Evolutionary conservation across 2,113 vertebrate species (phyloP).

Genomic region (Potamarius usumacintae): DNA sequence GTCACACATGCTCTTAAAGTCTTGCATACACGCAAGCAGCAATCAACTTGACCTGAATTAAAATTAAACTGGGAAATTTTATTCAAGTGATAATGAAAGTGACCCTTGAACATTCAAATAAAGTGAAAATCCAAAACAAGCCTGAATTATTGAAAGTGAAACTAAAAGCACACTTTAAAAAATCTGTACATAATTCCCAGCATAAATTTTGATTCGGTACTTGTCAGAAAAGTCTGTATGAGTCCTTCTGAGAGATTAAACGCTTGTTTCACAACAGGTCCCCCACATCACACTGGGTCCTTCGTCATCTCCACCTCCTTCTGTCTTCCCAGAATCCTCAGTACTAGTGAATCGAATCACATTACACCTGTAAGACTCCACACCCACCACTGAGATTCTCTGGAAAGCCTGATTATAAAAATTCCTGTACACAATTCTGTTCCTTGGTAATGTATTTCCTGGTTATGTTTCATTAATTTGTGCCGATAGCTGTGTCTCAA

Average conservation of each 20-base stretch:
- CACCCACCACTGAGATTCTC: background rate
- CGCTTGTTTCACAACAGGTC: background rate
- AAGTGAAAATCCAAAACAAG: background rate
- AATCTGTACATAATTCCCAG: background rate
- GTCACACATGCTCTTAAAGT: background rate
- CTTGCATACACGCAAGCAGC: background rate
- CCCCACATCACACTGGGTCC: background rate
- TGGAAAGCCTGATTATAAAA: background rate
- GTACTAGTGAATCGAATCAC: background rate
- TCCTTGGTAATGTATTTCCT: background rate
- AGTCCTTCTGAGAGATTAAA: background rate
- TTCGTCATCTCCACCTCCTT: background rate
- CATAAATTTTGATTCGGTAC: background rate
- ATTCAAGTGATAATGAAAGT: background rate
- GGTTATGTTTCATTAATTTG: background rate
- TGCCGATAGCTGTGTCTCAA: background rate
- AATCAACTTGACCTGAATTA: background rate
- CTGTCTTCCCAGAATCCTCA: background rate
- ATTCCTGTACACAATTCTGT: background rate
- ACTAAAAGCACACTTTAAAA: background rate
- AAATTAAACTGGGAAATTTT: background rate
- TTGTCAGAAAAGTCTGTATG: background rate
- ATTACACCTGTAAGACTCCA: background rate
- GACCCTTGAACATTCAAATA: background rate
- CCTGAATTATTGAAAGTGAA: background rate